A percentile compares a stretch with the other conserved stretches of the same genome.
Evolutionary conservation across 2,888 invertebrate species (phyloP).

Genomic region (Sympetrum striolatum): DNA sequence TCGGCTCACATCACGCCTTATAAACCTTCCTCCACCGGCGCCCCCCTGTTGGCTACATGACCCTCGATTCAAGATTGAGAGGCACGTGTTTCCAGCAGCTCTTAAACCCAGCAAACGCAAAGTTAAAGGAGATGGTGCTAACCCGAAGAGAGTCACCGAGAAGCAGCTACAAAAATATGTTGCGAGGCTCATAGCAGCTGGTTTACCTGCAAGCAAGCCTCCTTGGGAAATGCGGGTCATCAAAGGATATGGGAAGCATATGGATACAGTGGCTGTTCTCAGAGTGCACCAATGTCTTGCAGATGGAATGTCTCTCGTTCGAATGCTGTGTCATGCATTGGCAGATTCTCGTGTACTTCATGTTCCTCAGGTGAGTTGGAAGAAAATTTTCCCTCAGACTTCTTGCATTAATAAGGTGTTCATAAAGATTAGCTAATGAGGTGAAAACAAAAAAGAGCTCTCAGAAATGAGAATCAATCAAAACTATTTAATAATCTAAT

Average conservation of each 20-base stretch:
- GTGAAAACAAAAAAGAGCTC: too few relatives aligned
- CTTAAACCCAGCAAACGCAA: slow-evolving; percentile 51
- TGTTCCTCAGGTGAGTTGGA: slow-evolving; percentile 52
- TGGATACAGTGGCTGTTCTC: slow-evolving; percentile 60
- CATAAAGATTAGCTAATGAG: too few relatives aligned
- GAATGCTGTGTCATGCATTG: slow-evolving; percentile 57
- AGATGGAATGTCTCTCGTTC: slow-evolving; percentile 63
- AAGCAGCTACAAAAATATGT: slow-evolving; percentile 55
- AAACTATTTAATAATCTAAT: too few relatives aligned
- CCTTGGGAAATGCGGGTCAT: slow-evolving; percentile 65
- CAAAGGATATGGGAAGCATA: slow-evolving; percentile 57
- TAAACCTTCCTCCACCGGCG: slow-evolving; percentile 52
- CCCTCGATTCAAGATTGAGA: slow-evolving; percentile 60
- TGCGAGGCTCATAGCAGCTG: slow-evolving; percentile 58
- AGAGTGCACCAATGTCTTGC: slow-evolving; percentile 63
- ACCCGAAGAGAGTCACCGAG: neutral
- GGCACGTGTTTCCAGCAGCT: slow-evolving; percentile 61
- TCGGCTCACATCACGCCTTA: slow-evolving; percentile 60
- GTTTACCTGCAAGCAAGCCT: slow-evolving; percentile 59
- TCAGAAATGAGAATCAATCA: too few relatives aligned
- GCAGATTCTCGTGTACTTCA: slow-evolving; percentile 54
- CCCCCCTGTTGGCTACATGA: slow-evolving; percentile 62
- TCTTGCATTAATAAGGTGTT: too few relatives aligned
- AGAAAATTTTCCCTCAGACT: neutral
- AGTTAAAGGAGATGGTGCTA: neutral